These are phyloP conservation scores for Apogon talboti DNA, from an alignment of 2,797 vertebrate species.

Conservation along the genomic window DNA sequence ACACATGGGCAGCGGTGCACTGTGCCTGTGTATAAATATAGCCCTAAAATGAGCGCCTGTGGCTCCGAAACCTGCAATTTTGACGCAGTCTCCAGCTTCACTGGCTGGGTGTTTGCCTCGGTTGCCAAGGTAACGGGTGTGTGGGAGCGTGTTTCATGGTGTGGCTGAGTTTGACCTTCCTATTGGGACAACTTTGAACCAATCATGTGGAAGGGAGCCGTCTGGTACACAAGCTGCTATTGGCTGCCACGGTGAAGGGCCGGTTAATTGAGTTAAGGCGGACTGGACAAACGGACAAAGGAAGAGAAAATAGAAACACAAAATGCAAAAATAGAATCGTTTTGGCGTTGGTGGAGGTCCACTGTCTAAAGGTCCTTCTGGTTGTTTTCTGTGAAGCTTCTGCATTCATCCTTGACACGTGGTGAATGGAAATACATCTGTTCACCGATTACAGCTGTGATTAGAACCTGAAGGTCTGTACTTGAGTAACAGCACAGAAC, in stretches of 20 bases:
- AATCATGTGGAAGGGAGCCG: constrained; percentile 44
- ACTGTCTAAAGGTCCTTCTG: too few species aligned
- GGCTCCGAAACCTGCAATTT: constrained; percentile 80
- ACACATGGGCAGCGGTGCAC: constrained; percentile 56
- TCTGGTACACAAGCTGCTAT: constrained; percentile 44
- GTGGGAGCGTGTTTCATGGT: constrained; percentile 53
- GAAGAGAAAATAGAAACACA: neutral
- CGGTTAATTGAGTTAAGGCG: constrained; percentile 1
- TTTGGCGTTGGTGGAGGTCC: too few species aligned
- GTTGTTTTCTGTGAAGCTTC: too few species aligned
- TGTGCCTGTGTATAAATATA: constrained; percentile 81
- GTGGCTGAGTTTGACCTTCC: constrained; percentile 51
- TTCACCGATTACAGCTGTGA: too few species aligned
- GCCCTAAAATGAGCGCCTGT: constrained; percentile 80
- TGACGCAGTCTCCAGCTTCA: constrained; percentile 63
- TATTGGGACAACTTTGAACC: constrained; percentile 37
- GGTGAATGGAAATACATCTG: too few species aligned
- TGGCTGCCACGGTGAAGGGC: constrained; percentile 11
- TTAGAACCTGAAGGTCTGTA: too few species aligned
- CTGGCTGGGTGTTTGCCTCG: constrained; percentile 73
- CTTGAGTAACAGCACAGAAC: too few species aligned
- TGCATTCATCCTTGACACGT: too few species aligned
- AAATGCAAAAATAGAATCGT: neutral
- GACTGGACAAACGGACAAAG: neutral
- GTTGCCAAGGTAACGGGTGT: constrained; percentile 65